phyloP scores from a whole-genome alignment of 2,113 vertebrate genomes.

The Edolisoma coerulescens region DNA sequence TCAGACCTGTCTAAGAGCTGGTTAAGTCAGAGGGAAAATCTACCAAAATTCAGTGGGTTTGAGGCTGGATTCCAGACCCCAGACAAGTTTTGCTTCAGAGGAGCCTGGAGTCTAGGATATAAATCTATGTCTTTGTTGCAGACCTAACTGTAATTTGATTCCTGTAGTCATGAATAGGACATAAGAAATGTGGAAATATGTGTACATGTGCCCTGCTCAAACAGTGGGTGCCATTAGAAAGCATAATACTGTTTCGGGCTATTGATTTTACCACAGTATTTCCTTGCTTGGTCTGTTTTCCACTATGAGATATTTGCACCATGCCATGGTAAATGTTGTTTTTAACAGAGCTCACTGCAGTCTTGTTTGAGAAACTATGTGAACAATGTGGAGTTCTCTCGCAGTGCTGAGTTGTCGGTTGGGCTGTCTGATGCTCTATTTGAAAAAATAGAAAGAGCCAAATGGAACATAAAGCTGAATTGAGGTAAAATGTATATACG shows the following conservation, averaged over 20 bases:
- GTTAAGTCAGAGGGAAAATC: background rate
- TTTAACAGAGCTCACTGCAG: background rate
- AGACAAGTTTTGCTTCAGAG: background rate
- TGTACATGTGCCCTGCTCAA: background rate
- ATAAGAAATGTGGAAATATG: conserved; percentile 1
- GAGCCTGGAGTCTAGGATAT: background rate
- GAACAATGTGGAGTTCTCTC: background rate
- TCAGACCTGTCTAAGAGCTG: background rate
- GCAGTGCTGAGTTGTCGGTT: background rate
- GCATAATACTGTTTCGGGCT: background rate
- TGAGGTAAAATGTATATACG: background rate
- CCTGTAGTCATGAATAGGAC: background rate
- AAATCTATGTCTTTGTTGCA: background rate
- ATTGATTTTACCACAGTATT: conserved; percentile 59
- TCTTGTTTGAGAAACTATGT: conserved; percentile 5
- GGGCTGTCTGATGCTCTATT: background rate
- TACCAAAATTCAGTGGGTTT: background rate
- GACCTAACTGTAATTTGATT: background rate
- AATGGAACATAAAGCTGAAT: background rate
- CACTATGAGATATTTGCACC: background rate
- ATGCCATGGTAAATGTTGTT: conserved; percentile 27
- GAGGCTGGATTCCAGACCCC: background rate
- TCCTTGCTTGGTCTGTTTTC: conserved; percentile 41
- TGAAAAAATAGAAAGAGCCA: background rate
- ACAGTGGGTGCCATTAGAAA: conserved; percentile 8